Base-by-base conservation (phyloP, 1,140 invertebrate species). In the Drosophila parabipectinata region DNA sequence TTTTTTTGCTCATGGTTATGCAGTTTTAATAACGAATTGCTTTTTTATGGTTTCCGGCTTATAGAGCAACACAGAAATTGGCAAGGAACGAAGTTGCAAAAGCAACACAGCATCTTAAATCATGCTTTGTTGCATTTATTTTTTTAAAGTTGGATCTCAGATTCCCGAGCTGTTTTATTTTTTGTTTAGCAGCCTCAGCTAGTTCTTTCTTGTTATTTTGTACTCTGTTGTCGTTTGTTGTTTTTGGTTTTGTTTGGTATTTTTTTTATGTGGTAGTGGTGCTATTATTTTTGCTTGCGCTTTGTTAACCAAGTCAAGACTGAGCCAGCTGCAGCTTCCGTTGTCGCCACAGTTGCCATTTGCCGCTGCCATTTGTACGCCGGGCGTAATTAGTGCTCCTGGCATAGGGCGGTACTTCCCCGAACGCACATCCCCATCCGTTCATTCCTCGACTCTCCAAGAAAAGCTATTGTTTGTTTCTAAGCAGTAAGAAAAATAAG, bases 31-130 rank as follows among this genome's bases (percentile, higher is more conserved):
- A 87, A 87, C 82, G 75, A 87, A 87, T 87, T 87, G 83, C 66
- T 79, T 88, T 88, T 87, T 87, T 88, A 87, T 87, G 82, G 83
- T 87, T 87, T 87, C 82, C 82, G 83, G 78, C 82, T 87, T 87
- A 79, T 88, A 59, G 77, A 62, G 60, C 77, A 77, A 73, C 54
- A 58, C 53, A 72, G 71, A 87, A 85, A 87, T 79, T 82, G 74
- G 82, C 82, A 87, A 88, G 67, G 61, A 78, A 82, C 64, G 48
- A 62, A 58, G 71, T 66, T 55, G 72, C 74, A 39, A 73, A 34
- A 55, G 55, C 44, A 47, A 21, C 44, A 47, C 48, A 34, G 30
- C 51, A 37, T 74, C 81, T 81, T 87, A 81, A 84, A 87, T 84
- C 73, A 84, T 74, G 67, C 87, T 79, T 69, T 74, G 72, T 51